Evolutionary conservation across 2,888 invertebrate genomes (phyloP).

Genomic region (Archips crataeganus): DNA sequence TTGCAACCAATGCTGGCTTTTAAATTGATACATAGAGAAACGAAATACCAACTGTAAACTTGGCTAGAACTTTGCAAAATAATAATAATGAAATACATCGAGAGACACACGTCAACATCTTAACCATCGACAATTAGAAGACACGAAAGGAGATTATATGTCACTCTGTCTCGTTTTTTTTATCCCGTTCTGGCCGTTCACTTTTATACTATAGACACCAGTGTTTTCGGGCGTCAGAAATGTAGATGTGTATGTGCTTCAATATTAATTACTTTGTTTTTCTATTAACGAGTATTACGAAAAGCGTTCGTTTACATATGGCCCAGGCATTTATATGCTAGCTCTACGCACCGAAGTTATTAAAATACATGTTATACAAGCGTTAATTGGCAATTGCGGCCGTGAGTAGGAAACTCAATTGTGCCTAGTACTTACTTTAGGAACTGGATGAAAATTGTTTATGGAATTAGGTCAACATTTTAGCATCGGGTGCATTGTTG

Average conservation of each 20-base stretch:
- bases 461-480: background rate
- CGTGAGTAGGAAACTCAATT: slow-evolving; percentile 1
- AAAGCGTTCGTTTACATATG: background rate
- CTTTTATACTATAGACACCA: too few species aligned
- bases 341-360: background rate
- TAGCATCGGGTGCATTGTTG: slow-evolving; percentile 23
- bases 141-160: too few species aligned
- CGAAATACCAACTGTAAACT: too few species aligned
- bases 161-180: too few species aligned
- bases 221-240: background rate
- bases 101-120: too few species aligned
- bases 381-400: slow-evolving; percentile 13
- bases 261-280: background rate
- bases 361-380: slow-evolving; percentile 4
- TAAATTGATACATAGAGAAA: too few species aligned
- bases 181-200: too few species aligned
- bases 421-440: background rate
- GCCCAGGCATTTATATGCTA: background rate
- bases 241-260: background rate
- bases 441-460: background rate
- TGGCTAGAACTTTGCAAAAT: too few species aligned
- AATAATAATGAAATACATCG: too few species aligned
- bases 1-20: too few species aligned
- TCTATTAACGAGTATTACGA: background rate
- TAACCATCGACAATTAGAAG: too few species aligned